phyloP scores from a whole-genome alignment of 2,113 vertebrate genomes.

The Shinisaurus crocodilurus region DNA sequence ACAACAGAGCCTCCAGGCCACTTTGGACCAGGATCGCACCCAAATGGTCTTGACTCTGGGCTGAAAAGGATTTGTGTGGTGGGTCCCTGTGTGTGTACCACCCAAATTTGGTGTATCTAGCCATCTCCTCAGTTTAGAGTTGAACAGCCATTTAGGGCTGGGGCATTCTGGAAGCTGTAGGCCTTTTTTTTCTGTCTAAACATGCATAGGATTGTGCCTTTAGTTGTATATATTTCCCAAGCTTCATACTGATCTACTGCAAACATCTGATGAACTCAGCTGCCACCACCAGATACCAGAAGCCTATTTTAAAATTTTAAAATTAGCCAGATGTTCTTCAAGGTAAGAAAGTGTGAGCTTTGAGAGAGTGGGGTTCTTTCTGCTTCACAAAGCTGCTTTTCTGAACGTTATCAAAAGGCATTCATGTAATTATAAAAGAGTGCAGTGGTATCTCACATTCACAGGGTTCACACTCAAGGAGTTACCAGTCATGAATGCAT shows the following conservation, averaged over 20 bases:
- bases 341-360: neutral
- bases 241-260: too few species aligned
- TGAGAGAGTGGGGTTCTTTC: neutral
- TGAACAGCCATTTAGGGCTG: too few species aligned
- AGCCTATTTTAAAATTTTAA: neutral
- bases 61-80: neutral
- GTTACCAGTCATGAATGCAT: neutral
- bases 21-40: neutral
- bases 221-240: too few species aligned
- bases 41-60: neutral
- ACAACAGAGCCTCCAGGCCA: neutral
- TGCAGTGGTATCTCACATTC: neutral
- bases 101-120: too few species aligned
- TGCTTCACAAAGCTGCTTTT: neutral
- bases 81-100: neutral
- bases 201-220: too few species aligned
- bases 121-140: too few species aligned
- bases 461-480: neutral
- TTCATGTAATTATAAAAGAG: neutral
- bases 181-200: too few species aligned
- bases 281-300: neutral
- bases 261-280: too few species aligned
- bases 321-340: neutral
- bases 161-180: too few species aligned
- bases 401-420: neutral